These are phyloP conservation scores for Sardina pilchardus DNA, from an alignment of 2,113 vertebrate genomes.

Conservation along the genomic window DNA sequence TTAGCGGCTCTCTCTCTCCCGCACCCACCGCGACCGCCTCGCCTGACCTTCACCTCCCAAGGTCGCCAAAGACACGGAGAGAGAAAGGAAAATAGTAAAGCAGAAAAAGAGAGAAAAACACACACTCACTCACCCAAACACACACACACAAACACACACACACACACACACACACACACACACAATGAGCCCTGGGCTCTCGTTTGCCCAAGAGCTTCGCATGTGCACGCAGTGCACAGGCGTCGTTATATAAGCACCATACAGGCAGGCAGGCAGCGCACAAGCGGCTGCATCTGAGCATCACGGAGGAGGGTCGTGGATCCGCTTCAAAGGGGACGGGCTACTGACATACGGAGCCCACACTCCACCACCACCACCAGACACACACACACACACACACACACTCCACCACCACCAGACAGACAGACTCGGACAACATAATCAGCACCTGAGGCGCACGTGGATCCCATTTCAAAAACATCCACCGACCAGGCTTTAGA, in stretches of 20 bases:
- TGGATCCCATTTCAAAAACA: slow-evolving; percentile 20
- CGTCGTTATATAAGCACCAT: background rate
- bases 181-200: background rate
- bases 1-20: slow-evolving; percentile 25
- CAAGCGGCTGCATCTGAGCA: background rate
- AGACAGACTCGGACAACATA: background rate
- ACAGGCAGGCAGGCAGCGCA: background rate
- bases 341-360: background rate
- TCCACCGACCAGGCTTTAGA: background rate
- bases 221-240: background rate
- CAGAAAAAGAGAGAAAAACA: background rate
- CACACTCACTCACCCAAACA: background rate
- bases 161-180: background rate
- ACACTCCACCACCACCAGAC: too few species aligned
- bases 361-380: background rate
- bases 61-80: background rate
- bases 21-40: background rate
- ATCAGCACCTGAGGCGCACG: background rate
- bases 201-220: background rate
- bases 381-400: too few species aligned
- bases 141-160: background rate
- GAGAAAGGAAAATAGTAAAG: background rate
- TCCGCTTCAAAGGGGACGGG: background rate
- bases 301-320: background rate
- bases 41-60: slow-evolving; percentile 23